Base-by-base conservation (phyloP, 2,888 invertebrate species). In the Muscina levida region DNA sequence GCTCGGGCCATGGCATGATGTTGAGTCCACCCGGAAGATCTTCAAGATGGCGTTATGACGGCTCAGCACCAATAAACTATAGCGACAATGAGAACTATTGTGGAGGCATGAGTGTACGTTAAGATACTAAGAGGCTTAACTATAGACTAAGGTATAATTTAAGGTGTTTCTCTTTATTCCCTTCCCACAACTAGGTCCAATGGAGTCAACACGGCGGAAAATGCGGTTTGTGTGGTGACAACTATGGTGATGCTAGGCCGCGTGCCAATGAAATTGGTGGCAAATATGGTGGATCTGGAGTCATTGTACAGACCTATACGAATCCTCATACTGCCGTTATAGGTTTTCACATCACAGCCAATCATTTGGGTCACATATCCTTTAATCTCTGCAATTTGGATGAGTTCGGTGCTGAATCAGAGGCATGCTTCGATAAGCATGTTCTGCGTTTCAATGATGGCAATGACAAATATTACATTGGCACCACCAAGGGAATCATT, bases 201-300 rank as follows among this genome's bases (percentile, higher is more conserved):
- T 91, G 91, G 87, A 39, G 84, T 2, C 79, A 84, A 24, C 88
- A 91, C 78, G 86, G 84, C 1, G 92, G 92, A 1, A 89, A 89
- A 65, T 93, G 93, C 83, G 93, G 93, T 0, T 83, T 91, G 0
- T 93, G 93, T 82, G 93, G 93, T 1, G 93, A 93, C 85, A 87
- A 90, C 78, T 92, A 90, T 79, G 85, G 88, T 1, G 24, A 87
- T 1, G 68, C 87, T 0, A 86, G 83, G 42, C 93, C 93, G 0
- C 88, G 93, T 62, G 86, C 89, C 5, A 91, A 93, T 83, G 93
- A 93, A 84, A 87, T 92, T 67, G 92, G 92, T 3, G 93, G 93
- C n/a, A 83, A 73, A 44, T 93, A 90, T 83, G 91, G 91, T 76
- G 91, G 91, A 72, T 84, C 85, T n/a, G 92, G 92, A 1, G 85